Evolutionary conservation across 2,797 vertebrate genomes (phyloP).

Genomic region (Tarsius wallacei): DNA sequence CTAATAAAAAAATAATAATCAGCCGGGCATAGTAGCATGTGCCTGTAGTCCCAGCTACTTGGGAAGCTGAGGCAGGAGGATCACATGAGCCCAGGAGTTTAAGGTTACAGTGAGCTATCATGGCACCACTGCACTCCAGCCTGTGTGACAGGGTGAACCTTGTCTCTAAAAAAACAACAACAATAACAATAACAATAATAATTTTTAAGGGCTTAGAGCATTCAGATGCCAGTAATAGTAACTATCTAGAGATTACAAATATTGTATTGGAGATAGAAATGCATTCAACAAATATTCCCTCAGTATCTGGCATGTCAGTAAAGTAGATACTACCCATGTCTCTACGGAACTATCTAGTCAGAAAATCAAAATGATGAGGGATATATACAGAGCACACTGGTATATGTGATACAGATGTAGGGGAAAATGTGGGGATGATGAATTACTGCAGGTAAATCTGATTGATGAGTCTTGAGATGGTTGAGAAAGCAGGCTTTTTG

Average conservation of each 20-base stretch:
- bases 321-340: neutral
- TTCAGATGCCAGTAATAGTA: conserved; percentile 31
- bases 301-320: neutral
- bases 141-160: neutral
- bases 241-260: neutral
- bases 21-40: neutral
- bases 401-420: neutral
- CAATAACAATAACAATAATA: too few relatives aligned
- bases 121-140: neutral
- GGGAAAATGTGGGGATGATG: neutral
- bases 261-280: neutral
- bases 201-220: neutral
- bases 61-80: neutral
- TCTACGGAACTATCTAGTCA: neutral
- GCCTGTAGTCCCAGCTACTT: neutral
- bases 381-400: neutral
- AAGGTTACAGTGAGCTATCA: neutral
- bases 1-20: neutral
- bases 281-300: conserved; percentile 51
- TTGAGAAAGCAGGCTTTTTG: neutral
- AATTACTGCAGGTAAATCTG: neutral
- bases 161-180: neutral
- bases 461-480: neutral
- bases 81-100: neutral
- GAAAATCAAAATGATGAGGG: neutral